phyloP scores from a whole-genome alignment of 2,797 vertebrate genomes.

The Ispidina picta region DNA sequence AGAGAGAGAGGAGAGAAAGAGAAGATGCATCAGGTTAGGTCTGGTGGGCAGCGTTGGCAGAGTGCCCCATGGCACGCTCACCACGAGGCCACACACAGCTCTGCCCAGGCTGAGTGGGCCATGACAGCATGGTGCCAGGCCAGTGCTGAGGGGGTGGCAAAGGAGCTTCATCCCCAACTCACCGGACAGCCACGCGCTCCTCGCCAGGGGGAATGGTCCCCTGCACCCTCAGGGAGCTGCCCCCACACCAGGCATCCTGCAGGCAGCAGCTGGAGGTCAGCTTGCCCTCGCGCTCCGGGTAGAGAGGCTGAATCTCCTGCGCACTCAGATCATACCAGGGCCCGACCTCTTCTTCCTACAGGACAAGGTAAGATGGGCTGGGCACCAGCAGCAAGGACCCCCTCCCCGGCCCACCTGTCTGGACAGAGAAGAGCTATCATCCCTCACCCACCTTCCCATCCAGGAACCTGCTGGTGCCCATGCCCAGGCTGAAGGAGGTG shows the following conservation, averaged over 20 bases:
- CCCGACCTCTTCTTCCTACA: slow-evolving; percentile 78
- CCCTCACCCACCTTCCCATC: slow-evolving; percentile 83
- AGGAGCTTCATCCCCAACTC: not conserved
- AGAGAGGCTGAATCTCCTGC: slow-evolving; percentile 90
- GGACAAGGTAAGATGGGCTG: not conserved
- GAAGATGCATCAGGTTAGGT: not conserved
- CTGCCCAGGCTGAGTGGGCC: fast-evolving
- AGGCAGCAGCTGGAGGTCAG: slow-evolving; percentile 83
- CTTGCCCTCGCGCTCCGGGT: slow-evolving; percentile 67
- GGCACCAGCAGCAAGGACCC: fast-evolving
- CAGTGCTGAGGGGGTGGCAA: not conserved
- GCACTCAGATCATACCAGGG: slow-evolving; percentile 88
- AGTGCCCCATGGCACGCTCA: not conserved
- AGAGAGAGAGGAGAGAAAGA: slow-evolving; percentile 9
- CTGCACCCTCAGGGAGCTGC: slow-evolving; percentile 86
- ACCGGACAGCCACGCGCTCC: slow-evolving; percentile 79
- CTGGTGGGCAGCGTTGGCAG: not conserved
- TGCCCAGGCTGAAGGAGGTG: slow-evolving; percentile 92
- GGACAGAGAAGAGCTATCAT: fast-evolving
- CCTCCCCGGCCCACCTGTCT: not conserved
- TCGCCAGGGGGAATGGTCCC: slow-evolving; percentile 78
- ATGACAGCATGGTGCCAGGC: not conserved
- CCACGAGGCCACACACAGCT: not conserved
- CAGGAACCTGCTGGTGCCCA: slow-evolving; percentile 84
- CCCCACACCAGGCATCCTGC: slow-evolving; percentile 88